Evolutionary conservation across 1,140 invertebrate species (phyloP).

Genomic region (Telenomus remus): DNA sequence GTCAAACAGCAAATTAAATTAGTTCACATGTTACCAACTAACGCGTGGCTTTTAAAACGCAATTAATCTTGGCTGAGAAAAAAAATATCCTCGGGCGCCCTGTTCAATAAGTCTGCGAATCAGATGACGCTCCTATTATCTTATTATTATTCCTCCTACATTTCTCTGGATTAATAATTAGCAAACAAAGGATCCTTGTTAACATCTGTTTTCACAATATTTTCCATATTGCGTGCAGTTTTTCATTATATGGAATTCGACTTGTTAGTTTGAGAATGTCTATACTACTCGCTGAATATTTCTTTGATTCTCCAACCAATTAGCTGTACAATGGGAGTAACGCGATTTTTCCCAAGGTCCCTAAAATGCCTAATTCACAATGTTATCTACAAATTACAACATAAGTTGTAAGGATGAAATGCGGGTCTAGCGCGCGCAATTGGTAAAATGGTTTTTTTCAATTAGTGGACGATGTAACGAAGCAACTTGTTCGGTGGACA

Average conservation of each 20-base stretch:
- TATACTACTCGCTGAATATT: too few species aligned
- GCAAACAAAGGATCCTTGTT: too few species aligned
- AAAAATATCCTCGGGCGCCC: neutral
- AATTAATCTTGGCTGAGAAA: conserved; percentile 10
- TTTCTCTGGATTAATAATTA: too few species aligned
- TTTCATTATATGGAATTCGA: too few species aligned
- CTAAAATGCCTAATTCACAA: too few species aligned
- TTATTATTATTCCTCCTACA: neutral
- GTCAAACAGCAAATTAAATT: conserved; percentile 18
- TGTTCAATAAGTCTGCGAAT: neutral
- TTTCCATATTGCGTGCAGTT: too few species aligned
- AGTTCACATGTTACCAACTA: conserved; percentile 20
- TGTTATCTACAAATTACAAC: too few species aligned
- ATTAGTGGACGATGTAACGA: conserved; percentile 41
- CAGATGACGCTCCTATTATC: neutral
- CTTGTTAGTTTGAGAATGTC: too few species aligned
- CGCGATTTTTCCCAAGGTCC: too few species aligned
- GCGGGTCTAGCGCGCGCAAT: conserved; percentile 12
- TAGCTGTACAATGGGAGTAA: too few species aligned
- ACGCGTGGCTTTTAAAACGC: conserved; percentile 1
- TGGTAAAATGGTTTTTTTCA: conserved; percentile 40
- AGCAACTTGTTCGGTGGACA: conserved; percentile 37
- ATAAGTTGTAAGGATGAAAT: neutral
- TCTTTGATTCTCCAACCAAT: too few species aligned
- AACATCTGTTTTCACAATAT: too few species aligned